phyloP scores from a whole-genome alignment of 2,797 vertebrate genomes.

The Gambusia yucatana region DNA sequence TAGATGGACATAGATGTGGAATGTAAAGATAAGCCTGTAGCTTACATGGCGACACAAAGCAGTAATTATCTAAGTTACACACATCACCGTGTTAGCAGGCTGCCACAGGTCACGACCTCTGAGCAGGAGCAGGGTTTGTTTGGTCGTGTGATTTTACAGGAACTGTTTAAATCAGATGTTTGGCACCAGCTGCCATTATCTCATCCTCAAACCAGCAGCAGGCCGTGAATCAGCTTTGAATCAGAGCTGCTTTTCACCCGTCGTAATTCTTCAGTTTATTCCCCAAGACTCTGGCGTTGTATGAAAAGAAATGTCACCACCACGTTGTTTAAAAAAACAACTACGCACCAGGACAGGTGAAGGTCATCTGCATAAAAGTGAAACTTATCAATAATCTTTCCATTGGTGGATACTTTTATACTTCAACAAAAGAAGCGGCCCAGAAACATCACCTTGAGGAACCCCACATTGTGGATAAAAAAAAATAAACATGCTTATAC shows the following conservation, averaged over 20 bases:
- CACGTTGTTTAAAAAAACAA: too few relatives aligned
- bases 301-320: background rate
- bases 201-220: background rate
- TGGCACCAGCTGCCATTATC: constrained; percentile 3
- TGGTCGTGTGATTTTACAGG: background rate
- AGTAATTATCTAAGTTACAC: constrained; percentile 53
- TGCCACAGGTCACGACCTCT: constrained; percentile 32
- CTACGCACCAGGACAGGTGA: background rate
- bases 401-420: background rate
- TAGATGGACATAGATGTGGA: constrained; percentile 65
- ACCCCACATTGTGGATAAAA: background rate
- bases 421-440: background rate
- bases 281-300: background rate
- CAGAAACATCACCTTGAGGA: background rate
- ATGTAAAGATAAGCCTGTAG: constrained; percentile 70
- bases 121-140: constrained; percentile 21
- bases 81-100: constrained; percentile 45
- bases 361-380: background rate
- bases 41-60: constrained; percentile 43
- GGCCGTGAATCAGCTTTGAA: constrained; percentile 38
- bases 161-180: constrained; percentile 12
- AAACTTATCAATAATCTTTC: background rate
- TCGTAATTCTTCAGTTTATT: background rate
- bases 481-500: background rate
- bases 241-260: constrained; percentile 1